A percentile compares a stretch with the other conserved stretches of the same genome.
These are phyloP conservation scores for Oncorhynchus clarkii DNA, from an alignment of 2,113 vertebrate genomes.

Conservation along the genomic window DNA sequence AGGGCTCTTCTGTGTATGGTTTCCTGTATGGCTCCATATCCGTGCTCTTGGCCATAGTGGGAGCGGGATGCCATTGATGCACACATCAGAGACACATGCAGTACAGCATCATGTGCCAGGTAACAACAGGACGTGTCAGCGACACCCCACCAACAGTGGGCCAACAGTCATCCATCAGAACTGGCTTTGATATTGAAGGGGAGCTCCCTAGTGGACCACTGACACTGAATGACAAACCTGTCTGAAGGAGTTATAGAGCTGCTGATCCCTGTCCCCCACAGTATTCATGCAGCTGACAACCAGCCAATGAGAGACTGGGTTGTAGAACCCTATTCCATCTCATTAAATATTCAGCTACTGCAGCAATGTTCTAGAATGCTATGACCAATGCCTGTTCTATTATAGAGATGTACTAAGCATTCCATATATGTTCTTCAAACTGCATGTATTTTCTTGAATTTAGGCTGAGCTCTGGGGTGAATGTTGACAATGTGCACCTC, in stretches of 20 bases:
- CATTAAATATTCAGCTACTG: background rate
- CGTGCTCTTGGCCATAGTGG: background rate
- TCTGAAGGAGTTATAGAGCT: slow-evolving; percentile 67
- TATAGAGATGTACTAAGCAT: slow-evolving; percentile 27
- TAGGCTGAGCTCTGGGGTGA: slow-evolving; percentile 8
- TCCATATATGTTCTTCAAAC: background rate
- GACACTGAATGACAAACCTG: slow-evolving; percentile 72
- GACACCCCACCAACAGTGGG: slow-evolving; percentile 68
- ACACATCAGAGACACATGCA: slow-evolving; percentile 4
- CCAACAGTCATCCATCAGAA: slow-evolving; percentile 65
- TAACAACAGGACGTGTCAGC: slow-evolving; percentile 53
- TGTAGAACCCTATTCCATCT: slow-evolving; percentile 35
- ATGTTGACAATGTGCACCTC: slow-evolving; percentile 37
- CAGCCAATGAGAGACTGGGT: slow-evolving; percentile 49
- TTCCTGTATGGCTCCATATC: background rate
- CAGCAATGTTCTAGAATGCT: background rate
- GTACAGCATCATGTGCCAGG: slow-evolving; percentile 39
- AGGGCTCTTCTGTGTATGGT: too few relatives aligned
- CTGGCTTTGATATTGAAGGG: slow-evolving; percentile 63
- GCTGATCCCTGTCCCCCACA: slow-evolving; percentile 51
- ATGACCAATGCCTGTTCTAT: slow-evolving; percentile 26
- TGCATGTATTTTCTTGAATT: background rate
- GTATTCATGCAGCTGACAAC: slow-evolving; percentile 46
- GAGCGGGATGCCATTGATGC: background rate
- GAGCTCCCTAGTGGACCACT: slow-evolving; percentile 66